A percentile compares a stretch with the other conserved stretches of the same genome.
These are phyloP conservation scores for Paedocypris sp. DNA, from an alignment of 2,113 vertebrate genomes.

Conservation along the genomic window DNA sequence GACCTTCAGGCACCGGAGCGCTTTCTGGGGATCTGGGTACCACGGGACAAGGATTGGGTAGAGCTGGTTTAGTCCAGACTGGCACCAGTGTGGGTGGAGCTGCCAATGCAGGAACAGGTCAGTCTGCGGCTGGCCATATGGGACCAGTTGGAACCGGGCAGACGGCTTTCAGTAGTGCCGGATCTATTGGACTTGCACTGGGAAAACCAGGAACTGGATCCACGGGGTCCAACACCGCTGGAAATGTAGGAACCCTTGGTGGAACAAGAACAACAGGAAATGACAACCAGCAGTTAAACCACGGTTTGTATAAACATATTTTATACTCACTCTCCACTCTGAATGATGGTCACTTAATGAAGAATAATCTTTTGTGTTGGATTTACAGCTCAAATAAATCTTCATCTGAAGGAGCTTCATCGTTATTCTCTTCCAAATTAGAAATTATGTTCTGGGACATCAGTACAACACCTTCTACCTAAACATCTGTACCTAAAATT, in stretches of 20 bases:
- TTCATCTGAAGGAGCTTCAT: slow-evolving; percentile 48
- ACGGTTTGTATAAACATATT: slow-evolving; percentile 18
- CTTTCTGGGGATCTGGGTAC: not conserved
- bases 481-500: too few relatives aligned
- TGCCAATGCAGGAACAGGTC: not conserved
- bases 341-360: not conserved
- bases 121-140: not conserved
- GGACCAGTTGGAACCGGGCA: not conserved
- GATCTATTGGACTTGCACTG: not conserved
- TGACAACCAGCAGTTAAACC: not conserved
- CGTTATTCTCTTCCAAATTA: slow-evolving; percentile 43
- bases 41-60: not conserved
- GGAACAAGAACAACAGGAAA: slow-evolving; percentile 28
- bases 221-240: not conserved
- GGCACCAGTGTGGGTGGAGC: not conserved
- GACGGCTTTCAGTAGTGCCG: not conserved
- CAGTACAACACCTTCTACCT: too few relatives aligned
- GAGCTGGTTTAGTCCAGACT: not conserved
- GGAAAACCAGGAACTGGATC: not conserved
- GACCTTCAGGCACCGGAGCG: not conserved
- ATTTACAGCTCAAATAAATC: slow-evolving; percentile 34
- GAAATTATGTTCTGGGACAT: too few relatives aligned
- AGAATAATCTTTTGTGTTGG: slow-evolving; percentile 21
- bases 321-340: not conserved
- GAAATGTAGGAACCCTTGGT: not conserved